Percentiles rank a stretch among this genome's conserved stretches.
phyloP scores from a whole-genome alignment of 1,140 invertebrate genomes.

The Scaptomyza montana region DNA sequence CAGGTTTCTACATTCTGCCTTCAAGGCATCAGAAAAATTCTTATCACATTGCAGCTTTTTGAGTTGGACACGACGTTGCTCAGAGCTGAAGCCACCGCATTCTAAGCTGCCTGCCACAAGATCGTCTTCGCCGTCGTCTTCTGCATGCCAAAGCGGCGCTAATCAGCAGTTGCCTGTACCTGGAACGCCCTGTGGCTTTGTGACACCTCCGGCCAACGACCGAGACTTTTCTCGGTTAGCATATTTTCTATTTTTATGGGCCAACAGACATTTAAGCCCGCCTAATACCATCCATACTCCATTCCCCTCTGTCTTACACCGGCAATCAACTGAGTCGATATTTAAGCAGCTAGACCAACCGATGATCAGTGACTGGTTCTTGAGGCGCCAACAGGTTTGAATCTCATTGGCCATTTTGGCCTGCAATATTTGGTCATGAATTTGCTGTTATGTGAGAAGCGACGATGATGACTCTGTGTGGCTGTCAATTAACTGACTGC shows the following conservation, averaged over 20 bases:
- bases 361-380: conserved; percentile 53
- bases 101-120: conserved; percentile 47
- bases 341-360: conserved; percentile 58
- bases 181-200: conserved; percentile 32
- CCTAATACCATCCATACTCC: conserved; percentile 38
- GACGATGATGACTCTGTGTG: conserved; percentile 37
- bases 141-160: conserved; percentile 48
- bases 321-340: conserved; percentile 53
- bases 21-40: conserved; percentile 1
- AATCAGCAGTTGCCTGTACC: conserved; percentile 52
- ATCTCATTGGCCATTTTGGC: conserved; percentile 33
- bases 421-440: conserved; percentile 75
- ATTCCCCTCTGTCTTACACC: not conserved
- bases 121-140: conserved; percentile 36
- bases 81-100: not conserved
- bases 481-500: conserved; percentile 39
- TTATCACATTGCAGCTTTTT: conserved; percentile 22
- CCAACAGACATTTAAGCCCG: conserved; percentile 21
- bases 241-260: conserved; percentile 56
- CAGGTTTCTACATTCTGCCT: not conserved
- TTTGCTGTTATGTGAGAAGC: conserved; percentile 76
- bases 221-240: conserved; percentile 8
- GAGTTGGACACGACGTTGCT: conserved; percentile 5
- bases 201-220: conserved; percentile 55
- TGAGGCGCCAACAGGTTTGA: conserved; percentile 62